These are phyloP conservation scores for Agonopterix heracliana DNA, from an alignment of 2,888 invertebrate genomes.

Conservation along the genomic window DNA sequence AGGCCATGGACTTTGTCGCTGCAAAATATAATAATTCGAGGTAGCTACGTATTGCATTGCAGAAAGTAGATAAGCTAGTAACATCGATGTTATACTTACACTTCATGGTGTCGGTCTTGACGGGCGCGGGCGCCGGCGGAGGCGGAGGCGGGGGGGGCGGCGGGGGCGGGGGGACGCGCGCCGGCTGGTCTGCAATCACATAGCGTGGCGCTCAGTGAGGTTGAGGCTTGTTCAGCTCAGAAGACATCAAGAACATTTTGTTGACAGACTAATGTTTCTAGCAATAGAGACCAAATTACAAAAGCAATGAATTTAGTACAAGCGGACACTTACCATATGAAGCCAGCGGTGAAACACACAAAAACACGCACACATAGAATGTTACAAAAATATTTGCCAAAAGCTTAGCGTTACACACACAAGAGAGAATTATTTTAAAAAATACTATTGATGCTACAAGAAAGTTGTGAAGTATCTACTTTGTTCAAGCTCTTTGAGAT, in stretches of 20 bases:
- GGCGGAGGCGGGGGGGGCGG: slow-evolving; percentile 52
- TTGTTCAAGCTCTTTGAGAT: no score
- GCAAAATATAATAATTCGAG: slow-evolving; percentile 7
- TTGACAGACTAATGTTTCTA: slow-evolving; percentile 1
- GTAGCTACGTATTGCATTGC: background rate
- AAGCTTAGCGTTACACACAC: background rate
- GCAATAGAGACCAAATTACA: slow-evolving; percentile 10
- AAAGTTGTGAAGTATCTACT: no score
- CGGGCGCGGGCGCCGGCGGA: slow-evolving; percentile 36
- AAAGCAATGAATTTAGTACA: slow-evolving; percentile 1
- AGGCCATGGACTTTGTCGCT: slow-evolving; percentile 53
- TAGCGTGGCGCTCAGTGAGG: background rate
- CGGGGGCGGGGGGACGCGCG: slow-evolving; percentile 43
- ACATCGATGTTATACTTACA: slow-evolving; percentile 35
- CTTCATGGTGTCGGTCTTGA: slow-evolving; percentile 54
- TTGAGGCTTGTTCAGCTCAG: background rate
- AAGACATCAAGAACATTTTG: no score
- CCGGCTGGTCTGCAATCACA: slow-evolving; percentile 24
- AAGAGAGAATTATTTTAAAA: no score
- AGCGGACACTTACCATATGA: slow-evolving; percentile 23
- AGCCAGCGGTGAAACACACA: slow-evolving; percentile 6
- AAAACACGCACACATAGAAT: slow-evolving; percentile 18
- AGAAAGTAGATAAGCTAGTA: background rate
- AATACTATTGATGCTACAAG: no score
- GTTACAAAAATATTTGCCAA: slow-evolving; percentile 10